These are phyloP conservation scores for Lutraria lutraria DNA, from an alignment of 2,888 invertebrate species.

Conservation along the genomic window DNA sequence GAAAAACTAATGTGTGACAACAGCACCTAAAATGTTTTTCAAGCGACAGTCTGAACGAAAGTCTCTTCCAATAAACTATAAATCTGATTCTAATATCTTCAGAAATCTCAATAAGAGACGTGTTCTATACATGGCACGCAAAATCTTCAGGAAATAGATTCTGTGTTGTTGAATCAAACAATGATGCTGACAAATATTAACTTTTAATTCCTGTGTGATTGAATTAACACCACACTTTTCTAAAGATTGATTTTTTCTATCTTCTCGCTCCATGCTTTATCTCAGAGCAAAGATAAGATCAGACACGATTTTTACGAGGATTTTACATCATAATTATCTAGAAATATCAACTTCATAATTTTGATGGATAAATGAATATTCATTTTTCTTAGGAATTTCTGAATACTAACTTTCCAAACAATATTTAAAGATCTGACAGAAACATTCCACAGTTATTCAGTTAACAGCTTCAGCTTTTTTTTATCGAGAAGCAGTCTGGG, in stretches of 20 bases:
- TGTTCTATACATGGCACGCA: neutral
- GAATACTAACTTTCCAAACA: neutral
- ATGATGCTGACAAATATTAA: conserved; percentile 9
- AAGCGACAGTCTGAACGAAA: neutral
- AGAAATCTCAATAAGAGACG: neutral
- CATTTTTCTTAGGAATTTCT: neutral
- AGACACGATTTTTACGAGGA: neutral
- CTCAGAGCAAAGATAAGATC: neutral
- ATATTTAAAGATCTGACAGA: neutral
- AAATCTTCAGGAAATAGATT: neutral
- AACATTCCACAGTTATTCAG: neutral
- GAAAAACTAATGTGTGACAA: too few species aligned
- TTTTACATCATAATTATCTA: neutral
- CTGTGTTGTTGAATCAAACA: neutral
- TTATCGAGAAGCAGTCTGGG: neutral
- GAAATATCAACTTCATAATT: neutral
- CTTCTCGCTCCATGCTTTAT: neutral
- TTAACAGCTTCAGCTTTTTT: neutral
- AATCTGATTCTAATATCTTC: neutral
- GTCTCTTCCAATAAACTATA: neutral
- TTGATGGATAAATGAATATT: neutral
- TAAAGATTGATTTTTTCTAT: neutral
- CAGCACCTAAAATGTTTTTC: too few species aligned
- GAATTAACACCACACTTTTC: neutral
- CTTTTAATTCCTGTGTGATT: conserved; percentile 9